These are phyloP conservation scores for Nothoprocta perdicaria DNA, from an alignment of 2,113 vertebrate genomes.

Conservation along the genomic window DNA sequence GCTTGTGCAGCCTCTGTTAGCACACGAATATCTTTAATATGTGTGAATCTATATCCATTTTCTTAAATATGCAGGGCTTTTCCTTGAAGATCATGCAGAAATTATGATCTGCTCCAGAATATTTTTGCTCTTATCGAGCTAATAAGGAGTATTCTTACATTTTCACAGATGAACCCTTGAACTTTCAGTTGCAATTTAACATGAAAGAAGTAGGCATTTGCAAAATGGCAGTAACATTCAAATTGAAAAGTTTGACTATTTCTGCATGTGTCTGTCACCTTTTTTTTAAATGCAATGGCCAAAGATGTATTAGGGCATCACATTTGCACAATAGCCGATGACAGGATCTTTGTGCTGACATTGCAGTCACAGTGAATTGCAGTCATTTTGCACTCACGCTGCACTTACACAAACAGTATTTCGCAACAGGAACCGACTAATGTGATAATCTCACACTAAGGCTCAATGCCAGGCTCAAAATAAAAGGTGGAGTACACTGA, in stretches of 20 bases:
- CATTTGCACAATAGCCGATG: fast-evolving
- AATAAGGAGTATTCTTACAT: background rate
- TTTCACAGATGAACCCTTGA: background rate
- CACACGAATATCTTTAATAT: background rate
- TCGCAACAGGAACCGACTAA: conserved; percentile 20
- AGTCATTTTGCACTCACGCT: background rate
- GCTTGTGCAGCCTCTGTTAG: background rate
- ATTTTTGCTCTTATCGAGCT: background rate
- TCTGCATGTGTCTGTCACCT: background rate
- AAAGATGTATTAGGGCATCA: background rate
- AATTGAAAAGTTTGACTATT: background rate
- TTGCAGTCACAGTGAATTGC: background rate
- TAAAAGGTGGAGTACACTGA: background rate
- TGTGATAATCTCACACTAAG: conserved; percentile 13
- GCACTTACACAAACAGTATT: background rate
- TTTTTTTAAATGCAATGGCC: background rate
- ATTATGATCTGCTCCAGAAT: fast-evolving
- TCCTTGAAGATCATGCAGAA: background rate
- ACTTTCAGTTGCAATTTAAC: background rate
- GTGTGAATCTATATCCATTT: background rate
- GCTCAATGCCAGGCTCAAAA: background rate
- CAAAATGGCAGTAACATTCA: background rate
- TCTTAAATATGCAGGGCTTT: background rate
- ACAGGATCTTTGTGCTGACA: background rate
- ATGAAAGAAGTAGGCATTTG: background rate